Evolutionary conservation across 2,797 vertebrate genomes (phyloP), one percentile per base, ranked within the genome.

Genomic region (Glossophaga mutica): DNA sequence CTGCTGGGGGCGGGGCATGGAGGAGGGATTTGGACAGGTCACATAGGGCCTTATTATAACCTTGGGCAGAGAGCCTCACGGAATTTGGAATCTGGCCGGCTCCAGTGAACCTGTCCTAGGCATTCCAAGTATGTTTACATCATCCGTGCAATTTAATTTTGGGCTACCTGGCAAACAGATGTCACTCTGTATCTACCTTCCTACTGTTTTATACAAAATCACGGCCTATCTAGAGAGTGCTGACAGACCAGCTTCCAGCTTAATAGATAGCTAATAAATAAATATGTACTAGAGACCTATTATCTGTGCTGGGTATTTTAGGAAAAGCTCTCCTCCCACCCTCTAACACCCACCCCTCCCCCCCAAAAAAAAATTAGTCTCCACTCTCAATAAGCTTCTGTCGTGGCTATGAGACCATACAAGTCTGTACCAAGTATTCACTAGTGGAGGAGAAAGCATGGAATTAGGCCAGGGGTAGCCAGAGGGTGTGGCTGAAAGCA

Each of bases 1-100:
- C 3, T 10, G 32, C 2, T 6, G 3, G 37, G 5, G 5, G 0
- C 0, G 3, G 6, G 1, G 9, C 3, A 0, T 32, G 21, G 34
- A 39, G 50, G 37, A 2, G 2, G 9, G 1, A 0, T 8, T 9
- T 44, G 37, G 34, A 15, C 12, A 55, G 10, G 55, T 4, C 42
- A 55, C 26, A 26, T 0, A 37, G 11, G 18, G 8, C 29, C n/a
- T 67, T 34, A 74, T 11, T 8, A 39, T 44, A 71, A 77, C 9
- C n/a, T 48, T 8, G 84, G 22, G 19, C 73, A 81, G 46, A 79
- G 34, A 81, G 55, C 37, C 68, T 84, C 68, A 50, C 18, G 39
- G 48, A 67, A 73, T 77, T 26, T 81, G 8, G 57, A 65, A 70
- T 71, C 78, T 24, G 4, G 46, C 46, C 39, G 62, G 18, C 9